These are phyloP conservation scores for Trichonephila clavipes DNA, from an alignment of 1,140 invertebrate species.

Conservation along the genomic window DNA sequence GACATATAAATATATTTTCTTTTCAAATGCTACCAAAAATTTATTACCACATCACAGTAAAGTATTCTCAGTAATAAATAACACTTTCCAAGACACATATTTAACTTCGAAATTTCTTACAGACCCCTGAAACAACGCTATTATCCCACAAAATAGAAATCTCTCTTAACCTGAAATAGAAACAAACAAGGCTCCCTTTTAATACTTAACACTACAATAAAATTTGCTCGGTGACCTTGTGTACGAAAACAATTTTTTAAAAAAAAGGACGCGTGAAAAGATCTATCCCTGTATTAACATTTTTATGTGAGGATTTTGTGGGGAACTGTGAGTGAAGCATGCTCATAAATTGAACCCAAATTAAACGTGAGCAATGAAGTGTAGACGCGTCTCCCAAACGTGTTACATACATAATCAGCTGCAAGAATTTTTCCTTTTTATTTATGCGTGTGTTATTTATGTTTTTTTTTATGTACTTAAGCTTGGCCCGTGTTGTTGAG, in stretches of 20 bases:
- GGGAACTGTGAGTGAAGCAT: neutral
- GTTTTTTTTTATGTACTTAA: slow-evolving; percentile 37
- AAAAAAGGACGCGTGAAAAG: neutral
- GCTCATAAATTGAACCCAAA: slow-evolving; percentile 65
- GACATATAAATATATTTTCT: neutral
- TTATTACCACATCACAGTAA: neutral
- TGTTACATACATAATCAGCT: slow-evolving; percentile 69
- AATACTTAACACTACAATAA: slow-evolving; percentile 50
- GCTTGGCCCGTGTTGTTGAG: slow-evolving; percentile 17
- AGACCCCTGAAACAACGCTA: neutral
- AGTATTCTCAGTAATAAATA: neutral
- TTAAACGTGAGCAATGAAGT: slow-evolving; percentile 58
- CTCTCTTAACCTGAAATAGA: neutral
- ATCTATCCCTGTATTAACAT: slow-evolving; percentile 36
- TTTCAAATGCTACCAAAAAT: neutral
- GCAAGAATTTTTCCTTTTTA: slow-evolving; percentile 37
- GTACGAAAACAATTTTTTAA: neutral
- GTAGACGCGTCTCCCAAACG: slow-evolving; percentile 59
- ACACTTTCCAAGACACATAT: slow-evolving; percentile 9
- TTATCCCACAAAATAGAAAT: neutral
- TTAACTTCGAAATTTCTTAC: neutral
- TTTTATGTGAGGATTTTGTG: slow-evolving; percentile 36
- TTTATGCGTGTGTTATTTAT: neutral
- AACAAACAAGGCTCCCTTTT: slow-evolving; percentile 13
- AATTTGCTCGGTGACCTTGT: neutral